Conservation (phyloP, 2,113 vertebrate genomes). For the Gasterosteus aculeatus region DNA sequence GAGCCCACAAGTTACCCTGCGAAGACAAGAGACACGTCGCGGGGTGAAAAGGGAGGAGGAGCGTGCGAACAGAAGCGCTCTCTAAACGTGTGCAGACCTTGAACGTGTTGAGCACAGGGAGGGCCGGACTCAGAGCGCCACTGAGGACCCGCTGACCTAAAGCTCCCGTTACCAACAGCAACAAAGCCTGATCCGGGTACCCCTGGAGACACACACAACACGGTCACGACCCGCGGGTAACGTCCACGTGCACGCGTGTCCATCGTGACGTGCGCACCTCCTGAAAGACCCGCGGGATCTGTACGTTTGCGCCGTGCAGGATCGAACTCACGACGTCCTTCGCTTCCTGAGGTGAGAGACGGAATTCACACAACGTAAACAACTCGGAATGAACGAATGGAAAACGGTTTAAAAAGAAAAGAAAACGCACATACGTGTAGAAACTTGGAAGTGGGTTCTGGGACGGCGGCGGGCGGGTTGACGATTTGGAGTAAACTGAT, state of each 20-base stretch:
- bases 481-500: conserved; percentile 47
- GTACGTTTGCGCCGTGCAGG: conserved; percentile 21
- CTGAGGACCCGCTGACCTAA: conserved; percentile 55
- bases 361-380: background rate
- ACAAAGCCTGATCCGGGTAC: conserved; percentile 76
- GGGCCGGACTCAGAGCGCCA: conserved; percentile 40
- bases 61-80: background rate
- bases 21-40: background rate
- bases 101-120: conserved; percentile 59
- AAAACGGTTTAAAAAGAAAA: background rate
- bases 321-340: conserved; percentile 17
- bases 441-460: conserved; percentile 47
- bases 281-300: conserved; percentile 55
- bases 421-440: conserved; percentile 49
- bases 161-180: conserved; percentile 74
- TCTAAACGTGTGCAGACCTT: conserved; percentile 43
- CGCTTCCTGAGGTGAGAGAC: conserved; percentile 37
- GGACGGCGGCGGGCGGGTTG: conserved; percentile 25
- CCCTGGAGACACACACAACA: conserved; percentile 53
- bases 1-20: conserved; percentile 66
- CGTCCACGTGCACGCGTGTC: background rate
- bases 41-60: background rate
- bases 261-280: conserved; percentile 21
- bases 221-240: background rate
- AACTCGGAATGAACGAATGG: background rate